Percentiles rank a stretch among this genome's conserved stretches.
Evolutionary conservation across 2,888 invertebrate species (phyloP).

Genomic region (Drosophila kokeensis): DNA sequence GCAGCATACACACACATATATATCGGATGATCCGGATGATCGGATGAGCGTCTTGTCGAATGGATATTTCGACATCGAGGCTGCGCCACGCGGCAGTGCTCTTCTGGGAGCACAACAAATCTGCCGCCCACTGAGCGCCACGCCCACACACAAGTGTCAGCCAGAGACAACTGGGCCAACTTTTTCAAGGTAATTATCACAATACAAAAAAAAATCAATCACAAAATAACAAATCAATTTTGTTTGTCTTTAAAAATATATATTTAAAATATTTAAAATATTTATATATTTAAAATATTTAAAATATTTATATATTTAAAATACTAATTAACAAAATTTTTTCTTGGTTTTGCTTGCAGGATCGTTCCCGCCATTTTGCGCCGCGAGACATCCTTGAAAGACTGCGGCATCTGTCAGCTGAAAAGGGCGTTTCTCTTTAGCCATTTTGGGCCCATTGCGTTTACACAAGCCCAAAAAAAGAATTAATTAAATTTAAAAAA

Average conservation of each 20-base stretch:
- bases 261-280: too few relatives aligned
- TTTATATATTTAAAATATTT: not conserved
- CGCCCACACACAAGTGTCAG: conserved; percentile 49
- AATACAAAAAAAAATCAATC: not conserved
- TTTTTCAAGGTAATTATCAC: conserved; percentile 70
- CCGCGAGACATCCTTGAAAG: conserved; percentile 50
- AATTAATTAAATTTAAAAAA: conserved; percentile 26
- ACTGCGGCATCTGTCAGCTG: conserved; percentile 46
- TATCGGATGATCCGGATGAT: conserved; percentile 4
- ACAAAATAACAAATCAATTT: not conserved
- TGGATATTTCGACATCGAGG: conserved; percentile 14
- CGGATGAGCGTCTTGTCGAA: conserved; percentile 21
- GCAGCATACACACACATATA: conserved; percentile 6
- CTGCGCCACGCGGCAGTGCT: conserved; percentile 23
- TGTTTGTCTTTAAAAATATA: not conserved
- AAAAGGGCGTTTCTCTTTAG: conserved; percentile 32
- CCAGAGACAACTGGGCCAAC: conserved; percentile 46
- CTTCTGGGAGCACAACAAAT: not conserved
- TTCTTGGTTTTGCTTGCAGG: conserved; percentile 26
- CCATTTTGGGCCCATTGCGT: conserved; percentile 31
- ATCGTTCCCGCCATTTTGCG: conserved; percentile 25
- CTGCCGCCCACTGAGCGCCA: conserved; percentile 43
- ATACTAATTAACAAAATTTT: not conserved
- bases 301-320: not conserved
- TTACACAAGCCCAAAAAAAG: conserved; percentile 32